Base-by-base conservation (phyloP, 1,140 invertebrate genomes). In the Chionoecetes opilio region DNA sequence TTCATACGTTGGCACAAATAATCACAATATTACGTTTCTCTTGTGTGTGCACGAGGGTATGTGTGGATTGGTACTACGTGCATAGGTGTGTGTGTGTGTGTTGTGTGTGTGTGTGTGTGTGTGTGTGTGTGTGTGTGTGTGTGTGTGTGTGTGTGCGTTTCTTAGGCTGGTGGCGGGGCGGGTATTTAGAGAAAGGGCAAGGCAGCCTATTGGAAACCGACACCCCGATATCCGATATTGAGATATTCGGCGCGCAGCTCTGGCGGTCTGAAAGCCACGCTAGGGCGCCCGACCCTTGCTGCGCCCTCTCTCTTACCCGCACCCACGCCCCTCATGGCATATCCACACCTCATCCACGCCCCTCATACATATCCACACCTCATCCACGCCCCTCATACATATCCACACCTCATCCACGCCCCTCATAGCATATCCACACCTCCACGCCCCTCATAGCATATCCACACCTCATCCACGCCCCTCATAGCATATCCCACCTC, bases 161-260 rank as follows among this genome's bases (percentile, higher is more conserved):
- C 35, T 17, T 14, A 31, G 32, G 35, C 84, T 21, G 84, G 32
- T 26, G 75, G 46, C 46, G 53, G 31, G 29, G 31, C 35, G n/a
- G 91, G 91, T 92, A 92, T 92, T 92, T 92, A 92, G 91, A 92
- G 91, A 85, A 84, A 92, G 91, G 91, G 91, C 91, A 87, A 38
- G 85, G 32, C 37, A 84, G 37, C 91, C 91, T 92, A 92, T 92
- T 46, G 91, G 91, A 85, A 41, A 92, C 75, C 82, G 29, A 37
- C 46, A 31, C 46, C 63, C 82, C 91, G 75, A 92, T 92, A 92
- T 92, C 82, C 41, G 91, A 92, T 92, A 84, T 92, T 92, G 90
- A 92, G 35, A 92, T 92, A 92, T 92, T 92, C 75, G 91, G 91
- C 2, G 26, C 91, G 75, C 31, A 34, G 82, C 63, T 75, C 63